phyloP scores from a whole-genome alignment of 2,797 vertebrate genomes.

The Acanthornis magna region DNA sequence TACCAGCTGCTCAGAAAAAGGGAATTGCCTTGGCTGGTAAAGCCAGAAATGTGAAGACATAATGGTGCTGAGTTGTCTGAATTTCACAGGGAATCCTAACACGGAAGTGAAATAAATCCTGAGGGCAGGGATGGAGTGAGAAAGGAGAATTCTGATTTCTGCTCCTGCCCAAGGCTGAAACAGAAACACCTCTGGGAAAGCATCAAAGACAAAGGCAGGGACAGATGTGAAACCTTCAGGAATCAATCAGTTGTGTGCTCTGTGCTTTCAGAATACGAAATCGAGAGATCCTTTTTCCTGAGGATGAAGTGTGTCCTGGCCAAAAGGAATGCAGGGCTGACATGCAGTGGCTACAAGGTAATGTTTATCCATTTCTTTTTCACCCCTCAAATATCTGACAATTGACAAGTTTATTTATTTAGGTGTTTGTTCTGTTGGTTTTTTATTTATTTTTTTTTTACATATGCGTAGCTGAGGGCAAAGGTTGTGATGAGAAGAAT shows the following conservation, averaged over 20 bases:
- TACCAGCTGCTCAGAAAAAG: background rate
- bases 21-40: background rate
- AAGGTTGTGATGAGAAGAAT: background rate
- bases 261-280: conserved; percentile 86
- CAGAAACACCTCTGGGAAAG: background rate
- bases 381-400: background rate
- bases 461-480: background rate
- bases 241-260: background rate
- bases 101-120: background rate
- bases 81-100: background rate
- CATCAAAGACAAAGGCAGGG: background rate
- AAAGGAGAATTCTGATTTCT: background rate
- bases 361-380: background rate
- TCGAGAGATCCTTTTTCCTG: conserved; percentile 92
- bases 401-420: background rate
- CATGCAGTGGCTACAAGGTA: conserved; percentile 94
- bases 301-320: conserved; percentile 96
- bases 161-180: background rate
- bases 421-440: accelerated
- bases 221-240: background rate
- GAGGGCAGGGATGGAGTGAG: background rate
- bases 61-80: background rate
- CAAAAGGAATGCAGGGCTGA: conserved; percentile 91
- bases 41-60: background rate
- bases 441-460: background rate